phyloP scores from a whole-genome alignment of 1,140 invertebrate genomes.

The Cepaea nemoralis region DNA sequence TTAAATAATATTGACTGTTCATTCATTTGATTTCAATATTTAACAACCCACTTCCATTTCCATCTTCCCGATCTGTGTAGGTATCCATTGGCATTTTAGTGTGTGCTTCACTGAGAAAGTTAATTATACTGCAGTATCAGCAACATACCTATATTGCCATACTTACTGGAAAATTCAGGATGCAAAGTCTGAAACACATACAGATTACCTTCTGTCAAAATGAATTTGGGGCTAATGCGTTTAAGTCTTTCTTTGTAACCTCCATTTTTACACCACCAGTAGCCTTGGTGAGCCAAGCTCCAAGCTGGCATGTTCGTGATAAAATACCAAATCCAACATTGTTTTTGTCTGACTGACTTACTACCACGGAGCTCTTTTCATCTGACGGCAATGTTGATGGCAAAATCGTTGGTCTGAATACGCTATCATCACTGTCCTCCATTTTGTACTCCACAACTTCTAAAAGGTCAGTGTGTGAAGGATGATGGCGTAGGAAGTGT shows the following conservation, averaged over 20 bases:
- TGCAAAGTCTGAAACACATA: too few relatives aligned
- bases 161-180: too few relatives aligned
- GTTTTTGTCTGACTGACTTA: too few relatives aligned
- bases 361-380: background rate
- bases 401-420: background rate
- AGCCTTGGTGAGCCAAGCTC: slow-evolving; percentile 25
- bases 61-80: too few relatives aligned
- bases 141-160: too few relatives aligned
- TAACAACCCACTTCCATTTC: too few relatives aligned
- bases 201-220: background rate
- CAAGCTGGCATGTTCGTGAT: slow-evolving; percentile 13
- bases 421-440: background rate
- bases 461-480: background rate
- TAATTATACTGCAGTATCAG: too few relatives aligned
- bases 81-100: too few relatives aligned
- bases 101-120: too few relatives aligned
- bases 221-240: slow-evolving; percentile 23
- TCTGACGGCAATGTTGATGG: background rate
- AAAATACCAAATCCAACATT: slow-evolving; percentile 8
- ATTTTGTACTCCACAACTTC: background rate
- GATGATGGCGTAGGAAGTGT: background rate
- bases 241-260: slow-evolving; percentile 31
- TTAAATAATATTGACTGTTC: too few relatives aligned
- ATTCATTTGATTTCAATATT: too few relatives aligned
- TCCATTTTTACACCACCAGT: slow-evolving; percentile 22